Evolutionary conservation across 2,888 invertebrate species (phyloP), one percentile per base, ranked within the genome.

Genomic region (Schizotus pectinicornis): DNA sequence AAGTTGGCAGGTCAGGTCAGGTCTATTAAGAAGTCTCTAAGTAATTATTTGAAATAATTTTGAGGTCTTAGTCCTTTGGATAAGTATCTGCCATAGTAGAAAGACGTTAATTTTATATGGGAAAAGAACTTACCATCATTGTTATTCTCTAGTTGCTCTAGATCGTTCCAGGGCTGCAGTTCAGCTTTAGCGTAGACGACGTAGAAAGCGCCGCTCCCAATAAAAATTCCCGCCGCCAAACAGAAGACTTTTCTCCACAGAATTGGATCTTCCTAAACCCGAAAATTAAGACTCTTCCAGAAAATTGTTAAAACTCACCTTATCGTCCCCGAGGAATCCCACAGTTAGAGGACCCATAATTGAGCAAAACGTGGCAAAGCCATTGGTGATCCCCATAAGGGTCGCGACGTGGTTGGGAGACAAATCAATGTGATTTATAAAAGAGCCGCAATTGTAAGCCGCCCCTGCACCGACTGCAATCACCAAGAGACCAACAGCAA

Each of bases 301-400:
- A 12, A 30, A 38, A 11, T 37, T 3, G n/a, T n/a, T 43, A 50
- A 22, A 32, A 41, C 84, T 78, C 78, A 91, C 92, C 81, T 87
- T 83, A 73, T 91, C 85, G 5, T 80, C 80, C 1, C 92, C 86
- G 14, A 94, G 84, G 8, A 86, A 77, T 6, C 89, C 88, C 0
- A 91, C 90, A 14, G 88, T 82, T 0, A 91, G 78, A 0, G 94
- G 93, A 0, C 92, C 92, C 65, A 92, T 80, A 59, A 94, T 88
- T 53, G 92, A 90, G 79, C 89, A 88, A n/a, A 92, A 80, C 70
- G 91, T 92, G 0, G 90, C 88, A 9, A 85, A 80, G 6, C 89
- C 88, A 74, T 94, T 94, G 1, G 92, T 92, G 67, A 94, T 87
- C 6, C 93, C 93, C 91, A 94, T 92, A 64, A 94, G 78, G 0